These are phyloP conservation scores for Bambusicola thoracicus DNA, from an alignment of 2,113 vertebrate genomes.

Conservation along the genomic window DNA sequence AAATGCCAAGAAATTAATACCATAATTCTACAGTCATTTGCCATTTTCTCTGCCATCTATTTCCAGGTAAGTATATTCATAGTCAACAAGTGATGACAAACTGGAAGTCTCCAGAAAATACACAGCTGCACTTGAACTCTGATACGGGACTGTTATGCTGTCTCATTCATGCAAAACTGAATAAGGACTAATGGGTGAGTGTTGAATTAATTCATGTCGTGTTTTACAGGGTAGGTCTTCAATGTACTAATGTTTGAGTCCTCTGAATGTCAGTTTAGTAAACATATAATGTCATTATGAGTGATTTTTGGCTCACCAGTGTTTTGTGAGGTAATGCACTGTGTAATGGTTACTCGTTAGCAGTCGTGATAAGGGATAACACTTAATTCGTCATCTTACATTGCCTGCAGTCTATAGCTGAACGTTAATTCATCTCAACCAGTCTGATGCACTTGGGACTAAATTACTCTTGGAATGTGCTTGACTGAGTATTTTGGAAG, in stretches of 20 bases:
- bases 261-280: constrained; percentile 2
- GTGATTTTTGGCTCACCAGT: constrained; percentile 15
- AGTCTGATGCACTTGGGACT: not conserved
- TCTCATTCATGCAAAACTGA: not conserved
- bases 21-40: not conserved
- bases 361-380: not conserved
- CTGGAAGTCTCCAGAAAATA: not conserved
- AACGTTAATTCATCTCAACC: not conserved
- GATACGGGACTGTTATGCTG: not conserved
- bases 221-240: constrained; percentile 7
- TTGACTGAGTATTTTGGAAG: not conserved
- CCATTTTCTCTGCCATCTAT: not conserved
- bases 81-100: not conserved
- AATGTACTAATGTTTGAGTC: not conserved
- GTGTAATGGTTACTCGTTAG: not conserved
- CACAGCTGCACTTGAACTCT: not conserved
- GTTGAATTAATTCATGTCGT: not conserved
- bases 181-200: not conserved
- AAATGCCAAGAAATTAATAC: not conserved
- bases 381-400: not conserved
- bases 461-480: not conserved
- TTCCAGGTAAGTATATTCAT: constrained; percentile 6
- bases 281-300: constrained; percentile 5
- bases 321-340: constrained; percentile 26
- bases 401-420: not conserved